Percentiles rank a stretch among this genome's conserved stretches.
phyloP scores from a whole-genome alignment of 2,797 vertebrate genomes.

The Hyperoplus immaculatus region DNA sequence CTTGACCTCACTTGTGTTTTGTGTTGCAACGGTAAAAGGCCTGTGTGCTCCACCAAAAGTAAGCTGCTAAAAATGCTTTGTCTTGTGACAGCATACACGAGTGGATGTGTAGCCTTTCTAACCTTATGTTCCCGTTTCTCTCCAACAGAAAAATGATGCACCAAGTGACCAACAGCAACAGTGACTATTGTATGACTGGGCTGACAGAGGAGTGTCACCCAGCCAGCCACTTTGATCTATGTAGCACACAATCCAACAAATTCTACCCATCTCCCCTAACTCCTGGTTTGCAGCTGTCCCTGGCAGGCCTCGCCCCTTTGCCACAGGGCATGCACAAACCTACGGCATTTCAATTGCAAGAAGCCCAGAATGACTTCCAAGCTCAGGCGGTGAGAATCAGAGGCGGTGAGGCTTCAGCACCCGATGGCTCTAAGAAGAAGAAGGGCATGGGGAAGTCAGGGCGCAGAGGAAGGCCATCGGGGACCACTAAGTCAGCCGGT shows the following conservation, averaged over 20 bases:
- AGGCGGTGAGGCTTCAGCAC: conserved; percentile 83
- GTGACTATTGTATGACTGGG: conserved; percentile 93
- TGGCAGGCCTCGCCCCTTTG: conserved; percentile 80
- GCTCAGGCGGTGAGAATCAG: conserved; percentile 90
- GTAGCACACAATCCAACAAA: conserved; percentile 92
- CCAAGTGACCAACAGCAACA: conserved; percentile 92
- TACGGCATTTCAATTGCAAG: conserved; percentile 93
- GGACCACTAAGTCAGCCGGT: conserved; percentile 98
- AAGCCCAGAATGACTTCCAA: conserved; percentile 89
- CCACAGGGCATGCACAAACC: conserved; percentile 92
- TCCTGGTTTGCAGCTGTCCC: conserved; percentile 83
- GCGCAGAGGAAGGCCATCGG: conserved; percentile 94
- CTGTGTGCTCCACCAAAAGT: conserved; percentile 42
- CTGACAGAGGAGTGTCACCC: conserved; percentile 93
- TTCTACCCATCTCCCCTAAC: conserved; percentile 88
- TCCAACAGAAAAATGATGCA: conserved; percentile 96
- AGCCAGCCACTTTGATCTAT: conserved; percentile 94
- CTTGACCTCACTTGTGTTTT: conserved; percentile 16
- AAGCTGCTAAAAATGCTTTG: conserved; percentile 28
- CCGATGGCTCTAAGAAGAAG: conserved; percentile 96
- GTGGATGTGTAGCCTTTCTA: neutral
- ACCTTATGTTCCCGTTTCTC: conserved; percentile 40
- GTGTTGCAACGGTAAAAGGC: conserved; percentile 43
- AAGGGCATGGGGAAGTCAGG: conserved; percentile 94
- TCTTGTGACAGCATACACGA: conserved; percentile 2